Evolutionary conservation across 2,888 invertebrate genomes (phyloP).

Genomic region (Agrochola macilenta): DNA sequence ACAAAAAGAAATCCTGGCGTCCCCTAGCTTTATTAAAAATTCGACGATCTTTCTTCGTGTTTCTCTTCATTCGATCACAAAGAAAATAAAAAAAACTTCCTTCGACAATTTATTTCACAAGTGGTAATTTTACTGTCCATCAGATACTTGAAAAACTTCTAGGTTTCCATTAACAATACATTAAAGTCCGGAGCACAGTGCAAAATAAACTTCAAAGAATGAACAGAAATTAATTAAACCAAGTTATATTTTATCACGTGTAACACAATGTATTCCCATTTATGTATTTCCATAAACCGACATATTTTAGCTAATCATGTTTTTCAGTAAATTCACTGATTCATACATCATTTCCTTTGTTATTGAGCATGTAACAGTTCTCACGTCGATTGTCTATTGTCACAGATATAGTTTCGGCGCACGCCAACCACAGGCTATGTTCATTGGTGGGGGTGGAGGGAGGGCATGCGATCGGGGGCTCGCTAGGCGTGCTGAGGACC

Average conservation of each 20-base stretch:
- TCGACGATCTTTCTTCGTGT: constrained; percentile 33
- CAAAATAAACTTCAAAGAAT: neutral
- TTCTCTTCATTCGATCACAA: constrained; percentile 45
- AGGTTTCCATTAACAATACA: constrained; percentile 25
- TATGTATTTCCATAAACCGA: neutral
- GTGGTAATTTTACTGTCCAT: constrained; percentile 32
- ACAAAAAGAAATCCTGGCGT: constrained; percentile 31
- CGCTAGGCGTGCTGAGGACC: constrained; percentile 93
- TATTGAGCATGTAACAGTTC: neutral
- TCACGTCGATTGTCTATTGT: constrained; percentile 40
- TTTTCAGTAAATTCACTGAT: neutral
- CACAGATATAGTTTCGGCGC: constrained; percentile 93
- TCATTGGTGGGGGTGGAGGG: constrained; percentile 95
- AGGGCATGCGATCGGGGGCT: constrained; percentile 94
- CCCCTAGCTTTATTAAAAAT: constrained; percentile 49
- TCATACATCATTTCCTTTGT: neutral
- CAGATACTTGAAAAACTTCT: constrained; percentile 31
- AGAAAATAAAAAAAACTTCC: constrained; percentile 42
- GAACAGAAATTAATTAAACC: neutral
- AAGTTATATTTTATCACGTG: neutral
- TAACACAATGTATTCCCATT: neutral
- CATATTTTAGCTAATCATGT: neutral
- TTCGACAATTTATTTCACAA: constrained; percentile 48
- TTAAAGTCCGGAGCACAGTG: neutral
- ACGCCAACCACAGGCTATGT: constrained; percentile 92